Conservation (phyloP, 2,888 invertebrate species). For the Eilema sororculum region DNA sequence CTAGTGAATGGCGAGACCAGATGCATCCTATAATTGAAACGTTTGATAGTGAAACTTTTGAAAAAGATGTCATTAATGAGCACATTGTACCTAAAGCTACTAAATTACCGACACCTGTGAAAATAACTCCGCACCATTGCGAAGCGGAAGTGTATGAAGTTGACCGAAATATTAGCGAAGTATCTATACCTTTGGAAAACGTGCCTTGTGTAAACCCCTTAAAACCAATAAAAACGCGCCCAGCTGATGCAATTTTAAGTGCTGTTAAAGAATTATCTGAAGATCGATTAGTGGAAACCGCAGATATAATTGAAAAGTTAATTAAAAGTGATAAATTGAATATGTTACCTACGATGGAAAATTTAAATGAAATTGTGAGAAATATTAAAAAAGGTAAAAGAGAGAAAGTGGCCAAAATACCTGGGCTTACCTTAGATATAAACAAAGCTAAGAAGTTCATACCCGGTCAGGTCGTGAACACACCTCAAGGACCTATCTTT, state of each 20-base stretch:
- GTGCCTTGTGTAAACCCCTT: constrained; percentile 89
- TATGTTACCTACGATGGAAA: constrained; percentile 88
- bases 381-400: constrained; percentile 87
- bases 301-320: constrained; percentile 88
- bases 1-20: constrained; percentile 88
- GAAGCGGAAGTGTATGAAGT: constrained; percentile 84
- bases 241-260: constrained; percentile 76
- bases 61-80: constrained; percentile 85
- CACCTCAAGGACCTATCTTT: constrained; percentile 90
- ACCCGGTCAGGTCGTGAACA: constrained; percentile 90
- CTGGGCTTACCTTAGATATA: constrained; percentile 89
- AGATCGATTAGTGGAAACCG: constrained; percentile 87
- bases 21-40: constrained; percentile 88
- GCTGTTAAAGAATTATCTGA: constrained; percentile 86
- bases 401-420: constrained; percentile 87
- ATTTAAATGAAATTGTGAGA: constrained; percentile 88
- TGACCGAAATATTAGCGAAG: constrained; percentile 82
- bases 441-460: constrained; percentile 90
- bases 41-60: constrained; percentile 89
- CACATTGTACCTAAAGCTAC: constrained; percentile 80
- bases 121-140: constrained; percentile 81
- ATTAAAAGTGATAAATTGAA: constrained; percentile 83
- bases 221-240: constrained; percentile 84
- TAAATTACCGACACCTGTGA: constrained; percentile 81
- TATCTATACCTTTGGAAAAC: constrained; percentile 86